A percentile compares a stretch with the other conserved stretches of the same genome.
Conservation (phyloP, 2,113 vertebrate species). For the Nycticorax nycticorax region DNA sequence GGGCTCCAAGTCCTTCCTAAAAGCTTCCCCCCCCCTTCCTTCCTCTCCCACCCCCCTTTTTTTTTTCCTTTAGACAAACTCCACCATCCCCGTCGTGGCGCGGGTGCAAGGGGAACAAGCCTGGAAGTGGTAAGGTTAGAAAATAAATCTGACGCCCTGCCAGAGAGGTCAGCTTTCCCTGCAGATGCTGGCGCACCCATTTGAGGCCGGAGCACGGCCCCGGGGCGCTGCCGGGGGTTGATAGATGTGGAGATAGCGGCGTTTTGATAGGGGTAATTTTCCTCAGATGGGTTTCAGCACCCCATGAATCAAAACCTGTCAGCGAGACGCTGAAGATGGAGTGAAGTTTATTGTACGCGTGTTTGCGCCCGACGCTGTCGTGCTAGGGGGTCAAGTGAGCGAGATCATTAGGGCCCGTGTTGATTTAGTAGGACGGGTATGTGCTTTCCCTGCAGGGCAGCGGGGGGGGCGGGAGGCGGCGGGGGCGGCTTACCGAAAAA, state of each 20-base stretch:
- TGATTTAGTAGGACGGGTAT: conserved; percentile 85
- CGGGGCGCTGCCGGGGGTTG: conserved; percentile 66
- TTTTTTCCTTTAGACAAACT: not conserved
- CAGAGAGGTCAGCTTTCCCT: not conserved
- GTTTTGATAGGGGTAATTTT: conserved; percentile 88
- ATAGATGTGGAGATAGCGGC: conserved; percentile 83
- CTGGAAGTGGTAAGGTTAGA: conserved; percentile 4
- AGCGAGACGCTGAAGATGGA: conserved; percentile 84
- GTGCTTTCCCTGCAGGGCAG: conserved; percentile 62
- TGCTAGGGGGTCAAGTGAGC: conserved; percentile 89
- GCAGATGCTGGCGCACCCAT: conserved; percentile 52
- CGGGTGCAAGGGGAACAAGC: not conserved
- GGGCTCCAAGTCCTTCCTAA: not conserved
- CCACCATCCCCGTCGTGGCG: not conserved
- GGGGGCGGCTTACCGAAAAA: not conserved
- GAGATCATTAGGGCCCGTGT: conserved; percentile 88
- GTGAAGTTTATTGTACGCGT: conserved; percentile 84
- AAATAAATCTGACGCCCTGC: conserved; percentile 35
- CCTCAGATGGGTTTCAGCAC: conserved; percentile 83
- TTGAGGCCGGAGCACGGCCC: conserved; percentile 58
- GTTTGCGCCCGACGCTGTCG: conserved; percentile 81
- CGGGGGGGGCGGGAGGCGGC: not conserved
- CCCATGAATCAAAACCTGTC: conserved; percentile 93
- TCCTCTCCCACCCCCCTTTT: not conserved
- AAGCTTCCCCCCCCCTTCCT: no score